Base-by-base conservation (phyloP, 1,140 invertebrate species). In the Drosophila eugracilis region DNA sequence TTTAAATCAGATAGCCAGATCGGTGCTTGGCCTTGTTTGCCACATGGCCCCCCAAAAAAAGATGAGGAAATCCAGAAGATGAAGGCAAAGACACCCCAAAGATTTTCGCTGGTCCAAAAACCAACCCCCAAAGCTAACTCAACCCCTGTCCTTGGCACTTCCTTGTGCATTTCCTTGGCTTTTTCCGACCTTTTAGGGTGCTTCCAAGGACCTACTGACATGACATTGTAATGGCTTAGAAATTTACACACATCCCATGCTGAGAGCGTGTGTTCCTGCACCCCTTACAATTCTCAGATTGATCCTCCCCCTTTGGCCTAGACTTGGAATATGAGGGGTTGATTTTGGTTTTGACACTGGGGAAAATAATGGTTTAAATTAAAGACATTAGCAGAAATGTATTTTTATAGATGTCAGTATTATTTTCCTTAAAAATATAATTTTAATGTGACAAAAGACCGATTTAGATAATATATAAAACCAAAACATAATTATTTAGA, bases 181-280 rank as follows among this genome's bases (percentile, higher is more conserved):
- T 79, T 59, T 69, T 63, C 48, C 22, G 48, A 24, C 26, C 36
- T 6, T 62, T 75, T 75, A 71, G 83, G 83, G 83, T 86, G 83
- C 83, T 86, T 86, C 78, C 83, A 88, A 88, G 84, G 83, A 86
- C 83, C 83, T 65, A 86, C 26, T 86, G 78, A 86, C 83, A 86
- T 86, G 83, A 88, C 83, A 86, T 86, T 86, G 83, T 86, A 86
- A 86, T 86, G 80, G 84, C 71, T 75, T 81, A 67, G 63, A 78
- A 78, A 71, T 75, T 78, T 83, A 83, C 76, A 81, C 81, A 54
- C 81, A 84, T 84, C 75, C 65, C 79, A 66, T 58, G 75, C 79
- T 78, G 79, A 41, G 60, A 54, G 28, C 17, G 55, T 75, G 67
- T 34, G 39, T 36, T 30, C 19, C 57, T 44, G 73, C 74, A 83